Base-by-base conservation (phyloP, 2,888 invertebrate genomes). In the Anthrax anthrax region DNA sequence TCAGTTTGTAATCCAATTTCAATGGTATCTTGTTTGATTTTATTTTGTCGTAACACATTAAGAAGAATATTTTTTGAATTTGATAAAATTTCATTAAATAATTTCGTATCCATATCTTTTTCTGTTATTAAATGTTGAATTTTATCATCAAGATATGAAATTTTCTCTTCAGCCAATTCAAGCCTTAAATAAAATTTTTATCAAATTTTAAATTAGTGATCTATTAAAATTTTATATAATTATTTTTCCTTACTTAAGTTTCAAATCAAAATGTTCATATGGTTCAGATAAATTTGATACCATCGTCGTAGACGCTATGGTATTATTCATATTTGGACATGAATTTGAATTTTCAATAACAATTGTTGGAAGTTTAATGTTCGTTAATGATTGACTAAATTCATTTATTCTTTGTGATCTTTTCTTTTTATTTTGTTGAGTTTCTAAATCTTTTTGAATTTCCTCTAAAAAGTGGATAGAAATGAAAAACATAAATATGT, bases 351-450 rank as follows among this genome's bases (percentile, higher is more conserved):
- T 66, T 27, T 66, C 65, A 45, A 65, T 64, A 18, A 56, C 55
- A 32, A 65, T 60, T 3, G 64, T 61, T 18, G 54, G 56, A 4
- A 63, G 27, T 1, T 61, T 59, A 29, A 50, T 55, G 17, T 55
- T 55, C 23, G 54, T 38, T 12, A 32, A 37, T 51, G 39, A 16
- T 56, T 57, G 23, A 12, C 63, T 50, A 44, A 64, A 66, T 12
- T 66, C 65, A 9, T 57, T 55, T 18, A 66, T 64, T 47, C 64
- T 60, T 48, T 65, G 64, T 3, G 54, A 52, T 18, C 65, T 63
- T 46, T 58, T 64, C 52, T 61, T 64, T 39, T 60, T 62, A 29
- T 65, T 64, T 3, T 47, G 50, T 49, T 61, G 62, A 13, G 48
- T 40, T 23, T 62, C 65, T 3, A 60, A 50, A 14, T 64, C 62